Base-by-base conservation (phyloP, 2,797 vertebrate genomes). In the Neomorphus geoffroyi region DNA sequence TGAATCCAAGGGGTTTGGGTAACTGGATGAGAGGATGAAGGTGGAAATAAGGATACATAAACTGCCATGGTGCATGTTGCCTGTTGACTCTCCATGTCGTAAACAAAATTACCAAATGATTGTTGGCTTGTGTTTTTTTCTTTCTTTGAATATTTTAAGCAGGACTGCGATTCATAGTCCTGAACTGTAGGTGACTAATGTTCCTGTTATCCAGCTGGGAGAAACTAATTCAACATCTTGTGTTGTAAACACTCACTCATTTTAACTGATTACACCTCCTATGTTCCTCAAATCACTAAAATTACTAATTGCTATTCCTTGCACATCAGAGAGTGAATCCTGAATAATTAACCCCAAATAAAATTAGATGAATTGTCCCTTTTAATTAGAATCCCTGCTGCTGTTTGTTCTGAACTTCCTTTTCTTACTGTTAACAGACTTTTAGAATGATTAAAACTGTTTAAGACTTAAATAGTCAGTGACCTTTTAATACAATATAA, bases 271-370 rank as follows among this genome's bases (percentile, higher is more conserved):
- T 98, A 99, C 96, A 98, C 98, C 98, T 98, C 98, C 98, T 98
- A 96, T 97, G 98, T 98, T 98, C 98, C 98, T 98, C 98, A 98
- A 98, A 99, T 98, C 98, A 98, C 98, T 98, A 97, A 98, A 99
- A 99, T 99, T 98, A 98, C 98, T 98, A 98, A 99, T 99, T 99
- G 98, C 98, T 98, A 99, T 99, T 99, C 98, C 98, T 98, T 98
- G 98, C 98, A 98, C 98, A 98, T 98, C 98, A 98, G 98, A 98
- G 98, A 97, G 98, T 98, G 98, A 98, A 98, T 99, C 98, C 98
- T 98, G 98, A 98, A 98, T 99, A 99, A 99, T 99, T 98, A 98
- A 98, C 97, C 97, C 98, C 98, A 98, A 98, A 99, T 99, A 98
- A 99, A 99, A 98, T 98, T 98, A 98, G 98, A 98, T 98, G 98